These are phyloP conservation scores for Limanda limanda DNA, from an alignment of 2,113 vertebrate species.

Conservation along the genomic window DNA sequence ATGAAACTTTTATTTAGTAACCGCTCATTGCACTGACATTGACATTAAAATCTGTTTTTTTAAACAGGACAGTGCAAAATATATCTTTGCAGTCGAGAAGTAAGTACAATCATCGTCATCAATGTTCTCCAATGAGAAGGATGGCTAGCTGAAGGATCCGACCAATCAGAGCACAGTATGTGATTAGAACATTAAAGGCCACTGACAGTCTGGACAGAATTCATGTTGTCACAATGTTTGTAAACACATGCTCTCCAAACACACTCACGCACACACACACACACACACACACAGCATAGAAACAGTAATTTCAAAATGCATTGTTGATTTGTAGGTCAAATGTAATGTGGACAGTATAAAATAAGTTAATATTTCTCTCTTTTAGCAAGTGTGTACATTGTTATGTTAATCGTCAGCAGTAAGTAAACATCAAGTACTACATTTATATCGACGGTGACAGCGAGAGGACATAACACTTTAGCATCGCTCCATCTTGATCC, in stretches of 20 bases:
- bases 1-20: slow-evolving; percentile 81
- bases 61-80: slow-evolving; percentile 76
- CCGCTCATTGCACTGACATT: slow-evolving; percentile 47
- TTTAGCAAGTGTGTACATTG: slow-evolving; percentile 21
- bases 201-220: slow-evolving; percentile 68
- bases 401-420: slow-evolving; percentile 44
- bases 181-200: slow-evolving; percentile 74
- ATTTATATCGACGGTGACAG: slow-evolving; percentile 62
- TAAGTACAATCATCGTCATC: slow-evolving; percentile 76
- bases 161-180: slow-evolving; percentile 61
- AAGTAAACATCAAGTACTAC: slow-evolving; percentile 62
- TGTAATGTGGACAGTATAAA: slow-evolving; percentile 62
- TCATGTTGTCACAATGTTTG: slow-evolving; percentile 50
- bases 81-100: slow-evolving; percentile 45
- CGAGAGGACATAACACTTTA: slow-evolving; percentile 53
- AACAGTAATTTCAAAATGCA: slow-evolving; percentile 62
- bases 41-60: slow-evolving; percentile 57
- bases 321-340: slow-evolving; percentile 41
- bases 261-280: slow-evolving; percentile 14
- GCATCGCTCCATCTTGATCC: slow-evolving; percentile 18
- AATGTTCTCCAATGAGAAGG: slow-evolving; percentile 49
- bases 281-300: slow-evolving; percentile 46
- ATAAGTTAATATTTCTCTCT: slow-evolving; percentile 56
- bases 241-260: slow-evolving; percentile 50
- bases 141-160: slow-evolving; percentile 42